These are phyloP conservation scores for Sebastes taczanowskii DNA, from an alignment of 2,797 vertebrate species.

Conservation along the genomic window DNA sequence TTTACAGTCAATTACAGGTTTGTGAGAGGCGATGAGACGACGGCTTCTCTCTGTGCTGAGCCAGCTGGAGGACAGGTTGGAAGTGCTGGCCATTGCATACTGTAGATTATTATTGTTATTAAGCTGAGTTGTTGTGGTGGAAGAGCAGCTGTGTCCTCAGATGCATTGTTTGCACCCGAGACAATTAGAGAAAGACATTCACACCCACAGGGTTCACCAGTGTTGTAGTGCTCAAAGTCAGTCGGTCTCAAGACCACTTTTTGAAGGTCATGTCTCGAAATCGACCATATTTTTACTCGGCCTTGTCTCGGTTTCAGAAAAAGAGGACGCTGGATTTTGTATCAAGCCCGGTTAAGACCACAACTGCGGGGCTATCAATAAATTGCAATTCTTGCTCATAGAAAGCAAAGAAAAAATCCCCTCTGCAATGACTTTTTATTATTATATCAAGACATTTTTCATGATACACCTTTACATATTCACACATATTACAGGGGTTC, in stretches of 20 bases:
- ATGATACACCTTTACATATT: rapidly evolving
- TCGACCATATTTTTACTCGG: not conserved
- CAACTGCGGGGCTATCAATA: too few species aligned
- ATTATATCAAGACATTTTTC: not conserved
- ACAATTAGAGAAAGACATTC: conserved; percentile 21
- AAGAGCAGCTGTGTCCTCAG: conserved; percentile 38
- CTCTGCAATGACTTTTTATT: not conserved
- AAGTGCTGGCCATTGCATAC: conserved; percentile 24
- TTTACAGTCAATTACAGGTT: conserved; percentile 44
- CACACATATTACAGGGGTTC: not conserved
- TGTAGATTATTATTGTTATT: conserved; percentile 57
- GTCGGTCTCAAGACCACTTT: not conserved
- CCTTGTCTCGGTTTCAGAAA: not conserved
- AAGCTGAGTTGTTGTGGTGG: conserved; percentile 16
- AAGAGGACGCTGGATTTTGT: not conserved
- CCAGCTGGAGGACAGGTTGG: conserved; percentile 39
- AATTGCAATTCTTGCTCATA: not conserved
- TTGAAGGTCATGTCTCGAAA: not conserved
- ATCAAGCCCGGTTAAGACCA: too few species aligned
- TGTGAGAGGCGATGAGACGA: conserved; percentile 6
- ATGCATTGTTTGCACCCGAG: not conserved
- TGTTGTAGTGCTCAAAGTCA: not conserved
- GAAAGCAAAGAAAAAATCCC: not conserved
- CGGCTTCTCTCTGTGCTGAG: conserved; percentile 32
- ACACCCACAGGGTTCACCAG: not conserved